Percentiles rank a stretch among this genome's conserved stretches.
These are phyloP conservation scores for Gymnothorax reevesii DNA, from an alignment of 2,797 vertebrate species.

Conservation along the genomic window DNA sequence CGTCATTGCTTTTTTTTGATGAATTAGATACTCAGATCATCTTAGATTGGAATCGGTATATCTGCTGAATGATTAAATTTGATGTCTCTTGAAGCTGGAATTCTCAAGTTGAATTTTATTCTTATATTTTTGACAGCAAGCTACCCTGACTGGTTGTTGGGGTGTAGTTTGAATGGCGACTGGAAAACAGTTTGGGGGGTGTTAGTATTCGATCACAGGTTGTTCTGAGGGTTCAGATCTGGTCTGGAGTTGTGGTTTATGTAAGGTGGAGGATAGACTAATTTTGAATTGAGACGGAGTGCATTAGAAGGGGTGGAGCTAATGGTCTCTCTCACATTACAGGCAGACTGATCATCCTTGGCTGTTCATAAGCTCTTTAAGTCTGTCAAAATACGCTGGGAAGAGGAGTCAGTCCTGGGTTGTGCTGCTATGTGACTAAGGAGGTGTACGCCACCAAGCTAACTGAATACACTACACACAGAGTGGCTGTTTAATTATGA, in stretches of 20 bases:
- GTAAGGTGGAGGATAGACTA: not conserved
- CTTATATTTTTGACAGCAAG: not conserved
- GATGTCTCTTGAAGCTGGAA: not conserved
- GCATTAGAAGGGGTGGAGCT: not conserved
- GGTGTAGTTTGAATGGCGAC: not conserved
- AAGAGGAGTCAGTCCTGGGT: too few relatives aligned
- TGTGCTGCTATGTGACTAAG: not conserved
- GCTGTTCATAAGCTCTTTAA: conserved; percentile 33
- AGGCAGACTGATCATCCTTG: not conserved
- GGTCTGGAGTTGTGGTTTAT: not conserved
- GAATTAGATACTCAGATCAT: not conserved
- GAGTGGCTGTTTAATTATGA: not conserved
- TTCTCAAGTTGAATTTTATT: not conserved
- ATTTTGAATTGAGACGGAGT: not conserved
- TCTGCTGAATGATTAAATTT: not conserved
- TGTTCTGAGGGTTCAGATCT: not conserved
- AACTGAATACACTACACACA: not conserved
- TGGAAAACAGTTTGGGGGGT: not conserved
- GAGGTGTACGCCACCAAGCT: not conserved
- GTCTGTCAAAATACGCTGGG: too few relatives aligned
- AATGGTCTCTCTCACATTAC: not conserved
- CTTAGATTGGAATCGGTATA: not conserved
- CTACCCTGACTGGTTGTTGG: not conserved
- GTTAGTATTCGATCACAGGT: not conserved
- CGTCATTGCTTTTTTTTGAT: not conserved